A percentile compares a stretch with the other conserved stretches of the same genome.
These are phyloP conservation scores for Propsilocerus akamusi DNA, from an alignment of 1,140 invertebrate species.

Conservation along the genomic window DNA sequence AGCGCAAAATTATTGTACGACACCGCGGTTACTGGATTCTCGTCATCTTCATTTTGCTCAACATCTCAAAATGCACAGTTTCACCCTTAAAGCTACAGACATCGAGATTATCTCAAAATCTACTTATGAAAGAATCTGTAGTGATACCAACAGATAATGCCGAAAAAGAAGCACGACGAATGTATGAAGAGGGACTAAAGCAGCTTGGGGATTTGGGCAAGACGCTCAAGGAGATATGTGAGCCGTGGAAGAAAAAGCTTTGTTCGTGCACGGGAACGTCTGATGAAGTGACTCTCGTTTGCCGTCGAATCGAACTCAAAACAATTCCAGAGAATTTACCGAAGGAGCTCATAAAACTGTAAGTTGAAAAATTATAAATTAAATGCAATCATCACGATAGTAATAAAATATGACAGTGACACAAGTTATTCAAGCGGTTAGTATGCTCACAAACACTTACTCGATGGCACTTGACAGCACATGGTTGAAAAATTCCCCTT, in stretches of 20 bases:
- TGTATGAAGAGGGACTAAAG: not conserved
- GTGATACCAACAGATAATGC: not conserved
- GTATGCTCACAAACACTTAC: too few relatives aligned
- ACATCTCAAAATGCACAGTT: not conserved
- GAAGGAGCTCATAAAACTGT: constrained; percentile 15
- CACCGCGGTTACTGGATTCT: not conserved
- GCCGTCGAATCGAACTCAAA: constrained; percentile 17
- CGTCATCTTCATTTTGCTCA: not conserved
- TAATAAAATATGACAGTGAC: too few relatives aligned
- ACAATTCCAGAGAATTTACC: constrained; percentile 19
- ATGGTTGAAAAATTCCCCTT: too few relatives aligned
- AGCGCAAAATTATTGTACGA: not conserved
- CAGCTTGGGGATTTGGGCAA: constrained; percentile 7
- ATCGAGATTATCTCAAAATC: not conserved
- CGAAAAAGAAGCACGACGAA: not conserved
- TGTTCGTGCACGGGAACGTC: constrained; percentile 19
- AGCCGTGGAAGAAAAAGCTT: constrained; percentile 17
- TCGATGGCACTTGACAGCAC: too few relatives aligned
- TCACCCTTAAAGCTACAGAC: not conserved
- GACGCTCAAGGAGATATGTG: constrained; percentile 16
- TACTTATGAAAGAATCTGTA: not conserved
- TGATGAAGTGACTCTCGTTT: constrained; percentile 16
- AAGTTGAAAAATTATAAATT: too few relatives aligned
- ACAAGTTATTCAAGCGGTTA: too few relatives aligned
- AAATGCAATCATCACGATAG: too few relatives aligned